Conservation (phyloP, 2,113 vertebrate genomes). For the Ploceus nigricollis region DNA sequence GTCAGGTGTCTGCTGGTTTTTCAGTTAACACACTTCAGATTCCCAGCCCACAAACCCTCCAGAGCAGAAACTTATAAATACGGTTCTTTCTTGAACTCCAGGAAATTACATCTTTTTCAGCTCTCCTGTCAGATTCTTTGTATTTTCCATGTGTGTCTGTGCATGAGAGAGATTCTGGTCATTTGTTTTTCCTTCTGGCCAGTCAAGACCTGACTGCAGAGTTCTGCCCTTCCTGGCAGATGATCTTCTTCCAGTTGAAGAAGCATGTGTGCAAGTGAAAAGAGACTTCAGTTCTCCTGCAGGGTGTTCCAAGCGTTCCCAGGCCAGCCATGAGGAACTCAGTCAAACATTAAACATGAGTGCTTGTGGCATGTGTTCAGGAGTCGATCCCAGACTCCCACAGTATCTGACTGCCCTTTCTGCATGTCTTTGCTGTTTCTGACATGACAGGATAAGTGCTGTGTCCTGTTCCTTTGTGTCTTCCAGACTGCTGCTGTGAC, state of each 20-base stretch:
- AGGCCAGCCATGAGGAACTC: background rate
- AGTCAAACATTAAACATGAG: background rate
- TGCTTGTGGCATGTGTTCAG: background rate
- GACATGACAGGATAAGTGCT: background rate
- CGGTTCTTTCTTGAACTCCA: background rate
- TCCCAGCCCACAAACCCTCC: background rate
- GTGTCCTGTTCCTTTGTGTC: background rate
- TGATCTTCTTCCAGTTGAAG: background rate
- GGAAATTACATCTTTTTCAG: background rate
- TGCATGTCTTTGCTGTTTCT: background rate
- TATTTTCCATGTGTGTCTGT: background rate
- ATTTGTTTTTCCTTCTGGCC: background rate
- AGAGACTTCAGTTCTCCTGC: background rate
- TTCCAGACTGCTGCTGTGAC: background rate
- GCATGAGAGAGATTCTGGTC: background rate
- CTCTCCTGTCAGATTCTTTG: background rate
- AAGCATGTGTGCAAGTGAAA: background rate
- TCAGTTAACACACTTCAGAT: background rate
- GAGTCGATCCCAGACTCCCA: background rate
- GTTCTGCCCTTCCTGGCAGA: background rate
- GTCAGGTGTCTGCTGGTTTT: background rate
- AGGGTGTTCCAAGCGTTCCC: background rate
- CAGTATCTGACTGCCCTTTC: background rate
- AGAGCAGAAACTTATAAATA: background rate
- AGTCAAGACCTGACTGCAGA: background rate